Evolutionary conservation across 2,888 invertebrate species (phyloP).

Genomic region (Chrysomela aeneicollis): DNA sequence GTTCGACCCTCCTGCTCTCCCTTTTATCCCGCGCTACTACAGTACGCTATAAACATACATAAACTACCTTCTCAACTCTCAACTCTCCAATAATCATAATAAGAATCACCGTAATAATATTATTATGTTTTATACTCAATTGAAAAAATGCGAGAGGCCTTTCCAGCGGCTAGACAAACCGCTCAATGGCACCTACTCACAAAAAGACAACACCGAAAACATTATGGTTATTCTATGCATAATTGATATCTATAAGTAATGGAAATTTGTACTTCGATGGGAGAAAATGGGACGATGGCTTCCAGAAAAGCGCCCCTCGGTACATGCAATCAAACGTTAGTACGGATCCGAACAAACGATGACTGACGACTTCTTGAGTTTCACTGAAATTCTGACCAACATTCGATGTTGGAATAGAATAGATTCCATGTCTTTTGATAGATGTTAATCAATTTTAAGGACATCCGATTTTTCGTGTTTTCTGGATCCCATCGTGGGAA

Average conservation of each 20-base stretch:
- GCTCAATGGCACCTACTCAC: constrained; percentile 48
- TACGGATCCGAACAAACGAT: too few species aligned
- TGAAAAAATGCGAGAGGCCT: constrained; percentile 61
- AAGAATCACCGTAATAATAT: constrained; percentile 29
- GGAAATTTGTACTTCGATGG: constrained; percentile 62
- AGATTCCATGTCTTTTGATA: too few species aligned
- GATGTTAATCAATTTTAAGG: too few species aligned
- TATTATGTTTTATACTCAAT: constrained; percentile 52
- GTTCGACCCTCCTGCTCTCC: constrained; percentile 51
- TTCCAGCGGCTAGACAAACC: constrained; percentile 52
- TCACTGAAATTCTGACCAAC: background rate
- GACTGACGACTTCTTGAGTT: too few species aligned
- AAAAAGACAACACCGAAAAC: constrained; percentile 59
- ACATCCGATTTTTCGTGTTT: constrained; percentile 28
- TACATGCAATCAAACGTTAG: too few species aligned
- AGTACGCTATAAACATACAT: constrained; percentile 63
- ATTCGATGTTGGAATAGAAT: too few species aligned
- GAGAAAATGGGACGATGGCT: constrained; percentile 49
- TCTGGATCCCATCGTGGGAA: constrained; percentile 47
- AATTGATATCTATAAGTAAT: constrained; percentile 50
- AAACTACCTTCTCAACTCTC: constrained; percentile 61
- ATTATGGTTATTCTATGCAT: constrained; percentile 54
- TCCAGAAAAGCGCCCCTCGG: constrained; percentile 41
- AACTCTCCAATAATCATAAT: constrained; percentile 59
- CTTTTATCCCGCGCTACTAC: constrained; percentile 56